Evolutionary conservation across 2,888 invertebrate species (phyloP), one percentile per base, ranked within the genome.

Genomic region (Idaea dimidiata): DNA sequence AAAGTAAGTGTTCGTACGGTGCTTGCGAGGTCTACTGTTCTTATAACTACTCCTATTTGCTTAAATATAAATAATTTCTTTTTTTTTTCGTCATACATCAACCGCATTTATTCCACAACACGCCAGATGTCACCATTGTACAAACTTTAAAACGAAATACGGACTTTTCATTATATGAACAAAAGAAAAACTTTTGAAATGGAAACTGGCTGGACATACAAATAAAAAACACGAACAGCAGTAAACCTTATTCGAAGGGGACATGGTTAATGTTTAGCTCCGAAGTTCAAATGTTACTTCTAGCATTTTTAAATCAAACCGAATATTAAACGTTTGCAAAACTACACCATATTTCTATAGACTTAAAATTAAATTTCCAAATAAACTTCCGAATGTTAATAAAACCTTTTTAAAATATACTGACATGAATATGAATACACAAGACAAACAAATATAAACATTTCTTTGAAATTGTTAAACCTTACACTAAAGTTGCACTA

Each of bases 151-250:
- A 58, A 32, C 43, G 43, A 43, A 58, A 58, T 43, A 24, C 58
- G 33, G 58, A 33, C 58, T 17, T 58, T 58, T 58, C 58, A 33
- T 58, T 58, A 58, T 43, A 58, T 58, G 17, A 58, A 58, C 32
- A 17, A 43, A 10, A 58, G 33, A 33, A 58, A 33, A 43, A 43
- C 14, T 43, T 43, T 43, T 43, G 14, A 43, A 14, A 14, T 43
- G 43, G 14, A 43, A 43, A 43, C 43, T 43, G 43, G 43, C 43
- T 43, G 43, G 43, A 43, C 43, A 43, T 43, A 43, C 10, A 0
- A 43, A 43, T 43, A 43, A 43, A 32, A 43, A 43, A 0, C 8
- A 43, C 43, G 32, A 32, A 43, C 43, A 43, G 14, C 3, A 14
- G 3, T 43, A 43, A 43, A 8, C 43, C 43, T 43, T 43, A 43